These are phyloP conservation scores for Cyclura pinguis DNA, from an alignment of 2,797 vertebrate species.

Conservation along the genomic window DNA sequence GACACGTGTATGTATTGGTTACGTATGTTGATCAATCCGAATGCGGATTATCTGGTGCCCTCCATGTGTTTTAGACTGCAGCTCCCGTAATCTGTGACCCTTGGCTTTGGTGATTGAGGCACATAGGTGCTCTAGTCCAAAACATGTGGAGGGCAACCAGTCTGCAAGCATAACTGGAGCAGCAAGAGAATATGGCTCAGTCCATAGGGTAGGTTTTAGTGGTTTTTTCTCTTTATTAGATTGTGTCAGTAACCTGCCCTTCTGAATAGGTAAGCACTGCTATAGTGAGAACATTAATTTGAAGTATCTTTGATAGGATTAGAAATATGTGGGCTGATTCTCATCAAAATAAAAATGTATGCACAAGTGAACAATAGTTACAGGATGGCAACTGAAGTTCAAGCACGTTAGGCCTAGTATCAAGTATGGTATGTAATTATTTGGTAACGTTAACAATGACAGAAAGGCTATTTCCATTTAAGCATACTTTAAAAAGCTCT, in stretches of 20 bases:
- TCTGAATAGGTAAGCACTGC: background rate
- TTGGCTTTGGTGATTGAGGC: background rate
- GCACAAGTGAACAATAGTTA: too few species aligned
- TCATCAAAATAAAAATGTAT: background rate
- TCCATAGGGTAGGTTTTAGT: background rate
- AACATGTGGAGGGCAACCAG: background rate
- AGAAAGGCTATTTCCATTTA: too few species aligned
- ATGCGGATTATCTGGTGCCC: background rate
- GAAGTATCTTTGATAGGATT: background rate
- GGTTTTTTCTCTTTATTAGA: background rate
- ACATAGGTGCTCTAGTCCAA: background rate
- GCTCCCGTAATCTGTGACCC: background rate
- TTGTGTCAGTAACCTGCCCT: too few species aligned
- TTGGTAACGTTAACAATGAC: too few species aligned
- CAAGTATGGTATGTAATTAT: too few species aligned
- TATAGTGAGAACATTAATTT: background rate
- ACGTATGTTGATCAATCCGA: too few species aligned
- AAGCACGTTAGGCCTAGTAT: too few species aligned
- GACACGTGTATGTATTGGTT: slow-evolving; percentile 84
- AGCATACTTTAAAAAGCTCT: too few species aligned
- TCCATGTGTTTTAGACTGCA: background rate
- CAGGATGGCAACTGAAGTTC: too few species aligned
- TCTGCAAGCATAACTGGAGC: background rate
- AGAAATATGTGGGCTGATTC: background rate
- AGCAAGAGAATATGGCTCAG: background rate